Evolutionary conservation across 2,888 invertebrate genomes (phyloP), one percentile per base, ranked within the genome.

Genomic region (Monopis laevigella): DNA sequence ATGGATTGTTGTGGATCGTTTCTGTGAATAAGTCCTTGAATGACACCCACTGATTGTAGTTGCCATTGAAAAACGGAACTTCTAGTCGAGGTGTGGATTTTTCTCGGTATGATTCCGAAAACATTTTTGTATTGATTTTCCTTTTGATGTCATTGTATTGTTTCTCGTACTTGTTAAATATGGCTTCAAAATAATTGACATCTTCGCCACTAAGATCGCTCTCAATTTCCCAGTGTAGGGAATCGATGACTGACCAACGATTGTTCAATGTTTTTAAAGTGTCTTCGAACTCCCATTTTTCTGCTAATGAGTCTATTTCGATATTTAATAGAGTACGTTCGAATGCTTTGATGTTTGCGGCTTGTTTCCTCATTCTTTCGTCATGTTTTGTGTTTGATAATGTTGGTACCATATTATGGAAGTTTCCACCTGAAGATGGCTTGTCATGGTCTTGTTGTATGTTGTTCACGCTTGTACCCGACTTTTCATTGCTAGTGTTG

Each of bases 21-120:
- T 52, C 51, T 1, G 29, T 43, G 36, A 51, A 52, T 12, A 52
- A 13, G 39, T 50, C 49, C 21, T 48, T 47, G 21, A 49, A 46
- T 3, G 48, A 45, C 2, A 36, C 34, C 48, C 48, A 48, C 17
- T 48, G 30, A 8, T 48, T 35, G 32, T 47, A 53, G 26, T 39
- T 48, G 1, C 50, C 51, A 13, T 19, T 41, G 26, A 49, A 49
- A 2, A 27, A 38, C 8, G 50, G 48, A 1, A 50, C 42, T 2
- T 51, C 40, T 34, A 43, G 32, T 28, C 40, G 40, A 6, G 49
- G 48, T n/a, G 43, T 44, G 7, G 39, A 40, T 29, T 45, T 39
- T 12, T 28, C 24, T 27, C 28, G 27, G 13, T 41, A 42, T 2
- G 32, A 32, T 16, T 12, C 36, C 16, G 34, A 29, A 13, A 17